Evolutionary conservation across 2,113 vertebrate genomes (phyloP).

Genomic region (Myotis yumanensis): DNA sequence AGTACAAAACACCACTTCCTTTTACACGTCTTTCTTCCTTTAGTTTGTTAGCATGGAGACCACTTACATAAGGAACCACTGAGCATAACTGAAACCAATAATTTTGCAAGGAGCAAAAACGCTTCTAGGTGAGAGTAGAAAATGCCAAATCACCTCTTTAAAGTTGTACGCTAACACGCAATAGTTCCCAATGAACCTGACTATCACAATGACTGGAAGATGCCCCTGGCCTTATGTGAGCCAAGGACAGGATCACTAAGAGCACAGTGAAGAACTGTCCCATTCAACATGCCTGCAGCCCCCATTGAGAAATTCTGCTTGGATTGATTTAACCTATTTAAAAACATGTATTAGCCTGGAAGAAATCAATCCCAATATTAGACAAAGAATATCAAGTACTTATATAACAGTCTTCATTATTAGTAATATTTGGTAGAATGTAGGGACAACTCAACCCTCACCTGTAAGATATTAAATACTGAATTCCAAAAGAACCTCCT

Average conservation of each 20-base stretch:
- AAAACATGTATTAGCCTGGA: constrained; percentile 3
- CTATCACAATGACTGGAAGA: background rate
- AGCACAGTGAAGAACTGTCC: background rate
- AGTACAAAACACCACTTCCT: constrained; percentile 41
- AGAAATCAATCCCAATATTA: constrained; percentile 29
- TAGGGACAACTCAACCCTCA: background rate
- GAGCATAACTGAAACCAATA: background rate
- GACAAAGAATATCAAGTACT: background rate
- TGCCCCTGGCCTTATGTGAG: background rate
- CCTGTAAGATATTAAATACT: background rate
- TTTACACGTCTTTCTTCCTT: constrained; percentile 52
- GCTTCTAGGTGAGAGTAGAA: background rate
- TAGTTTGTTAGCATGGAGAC: constrained; percentile 40
- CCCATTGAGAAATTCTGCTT: background rate
- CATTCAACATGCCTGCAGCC: background rate
- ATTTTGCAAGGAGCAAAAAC: constrained; percentile 43
- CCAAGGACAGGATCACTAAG: background rate
- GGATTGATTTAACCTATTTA: background rate
- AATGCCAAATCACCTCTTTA: background rate
- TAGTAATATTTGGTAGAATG: background rate
- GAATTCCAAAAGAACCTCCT: background rate
- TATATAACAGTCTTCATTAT: background rate
- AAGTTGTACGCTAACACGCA: background rate
- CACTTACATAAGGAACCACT: background rate
- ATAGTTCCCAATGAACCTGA: background rate